phyloP scores from a whole-genome alignment of 2,797 vertebrate species.

The Trachurus trachurus region DNA sequence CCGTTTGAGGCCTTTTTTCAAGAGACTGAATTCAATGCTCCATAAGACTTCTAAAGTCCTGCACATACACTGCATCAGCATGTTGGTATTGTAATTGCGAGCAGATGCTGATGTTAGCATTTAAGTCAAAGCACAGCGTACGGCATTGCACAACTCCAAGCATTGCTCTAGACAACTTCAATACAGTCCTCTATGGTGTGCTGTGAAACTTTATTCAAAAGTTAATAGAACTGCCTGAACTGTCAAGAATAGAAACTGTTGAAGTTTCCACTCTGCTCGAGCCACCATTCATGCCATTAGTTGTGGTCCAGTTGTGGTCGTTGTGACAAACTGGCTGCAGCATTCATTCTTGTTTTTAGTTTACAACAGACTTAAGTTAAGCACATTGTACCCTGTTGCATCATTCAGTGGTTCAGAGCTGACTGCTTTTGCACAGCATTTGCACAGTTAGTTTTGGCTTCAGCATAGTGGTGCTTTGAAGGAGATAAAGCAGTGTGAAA shows the following conservation, averaged over 20 bases:
- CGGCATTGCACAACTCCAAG: not conserved
- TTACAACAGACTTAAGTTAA: slow-evolving; percentile 64
- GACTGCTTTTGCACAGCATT: slow-evolving; percentile 40
- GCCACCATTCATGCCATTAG: slow-evolving; percentile 21
- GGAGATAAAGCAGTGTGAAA: slow-evolving; percentile 49
- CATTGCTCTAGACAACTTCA: not conserved
- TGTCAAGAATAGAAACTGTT: slow-evolving; percentile 26
- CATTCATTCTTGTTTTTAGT: slow-evolving; percentile 50
- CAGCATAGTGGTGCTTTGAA: slow-evolving; percentile 42
- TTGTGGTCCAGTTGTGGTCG: slow-evolving; percentile 18
- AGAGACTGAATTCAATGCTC: not conserved
- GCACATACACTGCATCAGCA: not conserved
- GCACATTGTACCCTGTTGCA: slow-evolving; percentile 57
- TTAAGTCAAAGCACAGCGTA: not conserved
- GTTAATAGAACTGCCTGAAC: slow-evolving; percentile 9
- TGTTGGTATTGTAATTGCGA: not conserved
- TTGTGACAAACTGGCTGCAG: slow-evolving; percentile 62
- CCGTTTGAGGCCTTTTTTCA: not conserved
- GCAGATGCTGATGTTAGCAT: not conserved
- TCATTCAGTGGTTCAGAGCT: slow-evolving; percentile 58
- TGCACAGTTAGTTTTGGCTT: slow-evolving; percentile 53
- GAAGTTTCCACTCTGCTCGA: slow-evolving; percentile 14
- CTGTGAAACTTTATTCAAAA: slow-evolving; percentile 14
- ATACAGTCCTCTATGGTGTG: not conserved
- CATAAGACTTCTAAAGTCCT: not conserved